Conservation (phyloP, 1,140 invertebrate genomes). For the Venustaconcha ellipsiformis region DNA sequence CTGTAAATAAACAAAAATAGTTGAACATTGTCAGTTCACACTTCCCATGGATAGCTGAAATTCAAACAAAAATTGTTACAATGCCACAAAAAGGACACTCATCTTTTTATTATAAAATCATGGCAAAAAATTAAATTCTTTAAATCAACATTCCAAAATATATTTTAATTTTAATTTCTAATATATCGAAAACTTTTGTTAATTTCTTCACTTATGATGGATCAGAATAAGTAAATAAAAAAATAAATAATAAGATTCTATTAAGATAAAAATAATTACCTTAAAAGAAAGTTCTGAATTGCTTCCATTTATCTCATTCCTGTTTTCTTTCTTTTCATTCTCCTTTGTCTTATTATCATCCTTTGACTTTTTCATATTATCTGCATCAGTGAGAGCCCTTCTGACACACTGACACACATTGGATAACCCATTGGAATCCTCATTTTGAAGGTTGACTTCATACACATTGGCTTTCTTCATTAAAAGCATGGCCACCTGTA, state of each 20-base stretch:
- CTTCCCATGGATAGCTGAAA: not conserved
- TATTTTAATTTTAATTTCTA: not conserved
- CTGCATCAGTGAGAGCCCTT: slow-evolving; percentile 16
- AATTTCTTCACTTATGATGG: not conserved
- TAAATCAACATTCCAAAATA: not conserved
- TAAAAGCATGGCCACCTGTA: slow-evolving; percentile 55
- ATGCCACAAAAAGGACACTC: too few species aligned
- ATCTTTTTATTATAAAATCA: not conserved
- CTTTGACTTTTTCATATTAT: slow-evolving; percentile 16
- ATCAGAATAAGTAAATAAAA: not conserved
- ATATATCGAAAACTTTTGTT: not conserved
- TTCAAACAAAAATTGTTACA: not conserved
- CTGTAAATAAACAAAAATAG: slow-evolving; percentile 29
- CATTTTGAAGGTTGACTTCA: slow-evolving; percentile 58
- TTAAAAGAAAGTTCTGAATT: slow-evolving; percentile 31
- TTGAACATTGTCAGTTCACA: not conserved
- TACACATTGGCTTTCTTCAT: slow-evolving; percentile 42
- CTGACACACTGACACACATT: slow-evolving; percentile 22
- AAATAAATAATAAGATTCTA: not conserved
- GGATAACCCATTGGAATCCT: slow-evolving; percentile 38
- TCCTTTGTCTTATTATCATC: slow-evolving; percentile 19
- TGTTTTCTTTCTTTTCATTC: slow-evolving; percentile 32
- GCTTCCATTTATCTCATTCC: slow-evolving; percentile 14
- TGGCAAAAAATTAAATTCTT: not conserved
- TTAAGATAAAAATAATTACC: slow-evolving; percentile 7